Conservation (phyloP, 2,797 vertebrate species). For the Poecilia picta region DNA sequence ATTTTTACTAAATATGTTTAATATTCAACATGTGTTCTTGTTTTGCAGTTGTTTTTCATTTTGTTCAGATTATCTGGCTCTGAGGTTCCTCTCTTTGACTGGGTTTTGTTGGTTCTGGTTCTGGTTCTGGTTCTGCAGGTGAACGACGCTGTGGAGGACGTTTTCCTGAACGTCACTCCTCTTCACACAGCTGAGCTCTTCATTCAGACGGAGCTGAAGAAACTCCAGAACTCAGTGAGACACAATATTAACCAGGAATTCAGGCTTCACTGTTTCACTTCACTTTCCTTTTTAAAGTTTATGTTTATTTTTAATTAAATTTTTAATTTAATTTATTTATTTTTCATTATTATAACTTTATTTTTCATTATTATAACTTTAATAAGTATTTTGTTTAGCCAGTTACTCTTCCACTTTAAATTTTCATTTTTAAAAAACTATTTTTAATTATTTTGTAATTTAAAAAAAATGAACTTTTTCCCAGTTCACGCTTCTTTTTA, state of each 20-base stretch:
- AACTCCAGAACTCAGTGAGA: conserved; percentile 63
- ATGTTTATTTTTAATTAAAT: not conserved
- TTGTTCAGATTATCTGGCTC: not conserved
- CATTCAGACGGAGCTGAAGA: conserved; percentile 57
- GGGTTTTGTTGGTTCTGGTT: not conserved
- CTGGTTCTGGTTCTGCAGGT: conserved; percentile 38
- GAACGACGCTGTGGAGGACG: conserved; percentile 50
- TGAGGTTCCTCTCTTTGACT: not conserved
- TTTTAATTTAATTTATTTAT: not conserved
- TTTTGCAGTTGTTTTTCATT: not conserved
- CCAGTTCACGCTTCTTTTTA: too few species aligned
- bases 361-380: too few species aligned
- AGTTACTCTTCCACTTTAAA: too few species aligned
- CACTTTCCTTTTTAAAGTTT: not conserved
- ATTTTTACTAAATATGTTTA: not conserved
- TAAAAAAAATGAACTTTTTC: too few species aligned
- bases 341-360: too few species aligned
- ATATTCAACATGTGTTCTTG: not conserved
- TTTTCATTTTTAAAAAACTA: too few species aligned
- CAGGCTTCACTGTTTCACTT: not conserved
- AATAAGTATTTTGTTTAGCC: too few species aligned
- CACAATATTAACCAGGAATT: not conserved
- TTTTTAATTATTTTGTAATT: too few species aligned
- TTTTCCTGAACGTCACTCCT: conserved; percentile 65
- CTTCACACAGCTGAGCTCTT: conserved; percentile 37